Evolutionary conservation across 1,140 invertebrate genomes (phyloP), one percentile per base, ranked within the genome.

Genomic region (Drosophila novamexicana): DNA sequence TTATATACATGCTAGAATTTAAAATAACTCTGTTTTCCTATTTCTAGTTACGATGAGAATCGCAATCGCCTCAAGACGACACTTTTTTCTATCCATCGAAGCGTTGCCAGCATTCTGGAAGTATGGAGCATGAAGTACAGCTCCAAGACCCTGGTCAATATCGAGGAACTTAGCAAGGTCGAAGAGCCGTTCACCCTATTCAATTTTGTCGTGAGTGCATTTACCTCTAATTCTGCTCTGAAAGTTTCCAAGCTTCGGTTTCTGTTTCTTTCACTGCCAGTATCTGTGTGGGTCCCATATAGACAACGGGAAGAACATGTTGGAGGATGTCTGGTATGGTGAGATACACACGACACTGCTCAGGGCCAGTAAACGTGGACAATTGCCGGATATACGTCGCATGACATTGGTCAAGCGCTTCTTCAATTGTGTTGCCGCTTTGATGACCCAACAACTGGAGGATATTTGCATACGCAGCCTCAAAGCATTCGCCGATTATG

Each of bases 401-500:
- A 94, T 93, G 44, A 94, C 93, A 7, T 94, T 95, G 83, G 94
- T 96, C 80, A 94, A 94, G 81, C 94, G 95, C 56, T 97, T 98
- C 93, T 98, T 96, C 84, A 96, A 97, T 84, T 97, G 96, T 81
- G 94, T 98, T 1, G 95, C 96, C 6, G 95, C 95, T 14, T 93
- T 98, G 16, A 98, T 98, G 97, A 96, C 97, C 6, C 95, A 95
- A 75, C 96, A 98, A 81, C 92, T 98, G 22, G 96, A 97, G 92
- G 94, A 94, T 32, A 91, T 98, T 34, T 96, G 96, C 71, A 92
- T 97, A n/a, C 94, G 95, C 75, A 98, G 97, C 9, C 94, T 98
- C 63, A 93, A 94, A 50, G 96, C 97, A 66, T 98, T 95, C 81
- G 95, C 96, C 5, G 93, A 97, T 62, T 97, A 96, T 76, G 94